Evolutionary conservation across 2,888 invertebrate genomes (phyloP).

Genomic region (Periphyllus acericola): DNA sequence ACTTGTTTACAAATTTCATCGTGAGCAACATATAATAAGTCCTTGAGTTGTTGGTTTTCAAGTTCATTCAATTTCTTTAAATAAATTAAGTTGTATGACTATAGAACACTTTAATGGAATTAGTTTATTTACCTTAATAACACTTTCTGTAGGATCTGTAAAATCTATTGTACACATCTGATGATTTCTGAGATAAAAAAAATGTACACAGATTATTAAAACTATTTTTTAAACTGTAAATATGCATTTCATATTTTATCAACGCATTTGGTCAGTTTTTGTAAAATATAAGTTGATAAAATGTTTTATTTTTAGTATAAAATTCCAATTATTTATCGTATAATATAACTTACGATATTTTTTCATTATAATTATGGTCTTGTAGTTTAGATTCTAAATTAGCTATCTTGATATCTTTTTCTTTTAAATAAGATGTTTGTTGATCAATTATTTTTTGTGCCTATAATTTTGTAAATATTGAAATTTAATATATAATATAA

Average conservation of each 20-base stretch:
- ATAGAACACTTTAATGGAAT: not conserved
- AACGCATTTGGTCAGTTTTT: not conserved
- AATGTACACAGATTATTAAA: not conserved
- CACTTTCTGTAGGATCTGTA: conserved; percentile 1
- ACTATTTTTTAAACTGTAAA: not conserved
- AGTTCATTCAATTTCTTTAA: conserved; percentile 36
- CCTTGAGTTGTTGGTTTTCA: conserved; percentile 33
- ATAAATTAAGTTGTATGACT: not conserved
- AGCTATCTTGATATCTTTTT: conserved; percentile 29
- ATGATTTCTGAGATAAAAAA: not conserved
- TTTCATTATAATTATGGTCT: not conserved
- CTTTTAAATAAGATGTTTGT: not conserved
- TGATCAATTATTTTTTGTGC: conserved; percentile 37
- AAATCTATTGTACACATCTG: conserved; percentile 15
- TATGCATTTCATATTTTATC: not conserved
- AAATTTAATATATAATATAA: not conserved
- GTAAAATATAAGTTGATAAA: not conserved
- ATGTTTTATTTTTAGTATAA: too few relatives aligned
- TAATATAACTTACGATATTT: not conserved
- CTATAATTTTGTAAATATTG: conserved; percentile 6
- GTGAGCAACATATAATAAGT: conserved; percentile 27
- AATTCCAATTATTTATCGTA: not conserved
- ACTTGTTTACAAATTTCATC: conserved; percentile 26
- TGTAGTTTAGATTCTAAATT: conserved; percentile 29
- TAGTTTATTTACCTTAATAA: conserved; percentile 30